Percentiles rank a stretch among this genome's conserved stretches.
phyloP scores from a whole-genome alignment of 2,797 vertebrate genomes.

The Clarias platycephalus region DNA sequence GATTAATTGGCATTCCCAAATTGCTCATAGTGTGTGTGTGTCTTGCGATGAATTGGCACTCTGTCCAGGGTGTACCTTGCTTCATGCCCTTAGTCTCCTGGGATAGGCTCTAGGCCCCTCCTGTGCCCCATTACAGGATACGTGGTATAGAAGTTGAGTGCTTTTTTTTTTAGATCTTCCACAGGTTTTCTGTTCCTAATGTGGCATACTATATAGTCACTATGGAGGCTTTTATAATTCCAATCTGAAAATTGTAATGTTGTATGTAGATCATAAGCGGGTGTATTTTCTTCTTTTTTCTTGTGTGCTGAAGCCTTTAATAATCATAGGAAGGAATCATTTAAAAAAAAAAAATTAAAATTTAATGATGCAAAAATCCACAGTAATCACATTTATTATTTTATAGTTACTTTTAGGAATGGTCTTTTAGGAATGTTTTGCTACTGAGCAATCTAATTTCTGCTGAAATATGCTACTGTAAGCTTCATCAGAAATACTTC shows the following conservation, averaged over 20 bases:
- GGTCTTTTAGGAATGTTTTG: background rate
- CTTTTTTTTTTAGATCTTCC: background rate
- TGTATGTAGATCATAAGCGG: background rate
- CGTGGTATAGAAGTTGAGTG: too few species aligned
- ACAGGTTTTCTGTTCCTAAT: background rate
- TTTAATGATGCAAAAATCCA: background rate
- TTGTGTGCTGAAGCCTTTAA: too few species aligned
- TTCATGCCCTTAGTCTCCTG: too few species aligned
- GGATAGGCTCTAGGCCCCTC: too few species aligned
- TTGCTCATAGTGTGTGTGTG: too few species aligned
- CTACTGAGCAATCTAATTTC: background rate
- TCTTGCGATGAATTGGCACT: too few species aligned
- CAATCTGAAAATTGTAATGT: background rate
- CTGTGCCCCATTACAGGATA: too few species aligned
- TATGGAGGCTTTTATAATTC: background rate
- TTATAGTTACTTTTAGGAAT: background rate
- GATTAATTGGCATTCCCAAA: too few species aligned
- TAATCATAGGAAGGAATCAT: background rate
- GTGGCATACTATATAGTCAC: background rate
- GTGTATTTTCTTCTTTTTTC: background rate
- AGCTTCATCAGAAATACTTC: background rate
- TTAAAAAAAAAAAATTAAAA: background rate
- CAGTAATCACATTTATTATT: background rate
- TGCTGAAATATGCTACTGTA: background rate
- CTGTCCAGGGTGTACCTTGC: too few species aligned